Conservation (phyloP, 2,888 invertebrate species). For the Sepiola atlantica region DNA sequence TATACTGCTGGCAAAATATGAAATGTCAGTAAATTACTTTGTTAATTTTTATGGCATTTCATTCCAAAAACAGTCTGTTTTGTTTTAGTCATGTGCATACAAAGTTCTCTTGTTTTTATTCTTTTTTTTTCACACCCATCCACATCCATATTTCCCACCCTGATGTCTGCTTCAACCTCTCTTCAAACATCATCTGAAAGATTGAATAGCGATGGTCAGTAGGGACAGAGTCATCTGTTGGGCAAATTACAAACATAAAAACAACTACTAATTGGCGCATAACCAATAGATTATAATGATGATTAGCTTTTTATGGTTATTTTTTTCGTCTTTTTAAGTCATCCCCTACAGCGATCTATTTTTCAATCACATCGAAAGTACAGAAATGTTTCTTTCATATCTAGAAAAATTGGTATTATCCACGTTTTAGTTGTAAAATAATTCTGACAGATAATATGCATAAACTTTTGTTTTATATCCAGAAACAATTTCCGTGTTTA, state of each 20-base stretch:
- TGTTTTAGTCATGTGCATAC: neutral
- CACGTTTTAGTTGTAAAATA: too few relatives aligned
- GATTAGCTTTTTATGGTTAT: neutral
- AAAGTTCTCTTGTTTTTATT: neutral
- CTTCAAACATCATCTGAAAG: neutral
- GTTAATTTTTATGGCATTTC: neutral
- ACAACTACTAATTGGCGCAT: neutral
- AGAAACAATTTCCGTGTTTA: too few relatives aligned
- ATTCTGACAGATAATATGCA: too few relatives aligned
- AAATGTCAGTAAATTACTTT: neutral
- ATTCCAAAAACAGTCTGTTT: neutral
- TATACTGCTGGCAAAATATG: neutral
- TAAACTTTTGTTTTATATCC: too few relatives aligned
- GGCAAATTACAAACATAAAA: neutral
- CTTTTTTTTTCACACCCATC: neutral
- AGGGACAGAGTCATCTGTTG: slow-evolving; percentile 15
- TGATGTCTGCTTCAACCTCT: neutral
- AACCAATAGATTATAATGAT: neutral
- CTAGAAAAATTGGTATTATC: neutral
- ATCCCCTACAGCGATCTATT: neutral
- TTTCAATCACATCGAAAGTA: neutral
- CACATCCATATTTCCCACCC: neutral
- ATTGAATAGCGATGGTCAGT: neutral
- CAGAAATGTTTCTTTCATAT: neutral
- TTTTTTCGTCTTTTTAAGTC: neutral